Conservation (phyloP, 2,113 vertebrate species). For the Nerophis lumbriciformis region DNA sequence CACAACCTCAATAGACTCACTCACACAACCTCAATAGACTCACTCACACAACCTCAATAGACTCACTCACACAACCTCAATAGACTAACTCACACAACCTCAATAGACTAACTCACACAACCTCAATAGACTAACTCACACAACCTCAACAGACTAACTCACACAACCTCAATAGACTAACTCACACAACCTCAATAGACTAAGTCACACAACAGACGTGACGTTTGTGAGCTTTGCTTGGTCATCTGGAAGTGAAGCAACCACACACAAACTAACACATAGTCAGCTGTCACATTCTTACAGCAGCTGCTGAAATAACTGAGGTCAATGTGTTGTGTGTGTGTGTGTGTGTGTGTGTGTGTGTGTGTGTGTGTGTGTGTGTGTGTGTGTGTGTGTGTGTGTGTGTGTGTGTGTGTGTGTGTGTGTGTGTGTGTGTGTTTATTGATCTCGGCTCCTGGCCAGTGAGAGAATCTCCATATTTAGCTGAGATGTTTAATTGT, state of each 20-base stretch:
- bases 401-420: too few relatives aligned
- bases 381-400: slow-evolving; percentile 9
- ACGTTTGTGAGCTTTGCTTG: neutral
- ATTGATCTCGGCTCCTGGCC: neutral
- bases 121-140: too few relatives aligned
- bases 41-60: too few relatives aligned
- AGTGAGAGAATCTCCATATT: neutral
- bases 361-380: neutral
- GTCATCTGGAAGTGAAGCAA: slow-evolving; percentile 1
- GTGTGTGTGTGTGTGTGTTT: too few relatives aligned
- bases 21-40: too few relatives aligned
- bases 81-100: too few relatives aligned
- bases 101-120: too few relatives aligned
- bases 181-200: too few relatives aligned
- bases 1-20: too few relatives aligned
- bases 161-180: too few relatives aligned
- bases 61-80: too few relatives aligned
- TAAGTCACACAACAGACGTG: neutral
- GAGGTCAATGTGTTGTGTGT: slow-evolving; percentile 6
- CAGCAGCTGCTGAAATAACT: slow-evolving; percentile 48
- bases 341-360: slow-evolving; percentile 4
- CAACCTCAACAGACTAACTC: too few relatives aligned
- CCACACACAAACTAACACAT: slow-evolving; percentile 34
- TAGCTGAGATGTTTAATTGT: neutral
- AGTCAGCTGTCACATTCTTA: slow-evolving; percentile 42